These are phyloP conservation scores for Escarpia spicata DNA, from an alignment of 2,888 invertebrate genomes.

Conservation along the genomic window DNA sequence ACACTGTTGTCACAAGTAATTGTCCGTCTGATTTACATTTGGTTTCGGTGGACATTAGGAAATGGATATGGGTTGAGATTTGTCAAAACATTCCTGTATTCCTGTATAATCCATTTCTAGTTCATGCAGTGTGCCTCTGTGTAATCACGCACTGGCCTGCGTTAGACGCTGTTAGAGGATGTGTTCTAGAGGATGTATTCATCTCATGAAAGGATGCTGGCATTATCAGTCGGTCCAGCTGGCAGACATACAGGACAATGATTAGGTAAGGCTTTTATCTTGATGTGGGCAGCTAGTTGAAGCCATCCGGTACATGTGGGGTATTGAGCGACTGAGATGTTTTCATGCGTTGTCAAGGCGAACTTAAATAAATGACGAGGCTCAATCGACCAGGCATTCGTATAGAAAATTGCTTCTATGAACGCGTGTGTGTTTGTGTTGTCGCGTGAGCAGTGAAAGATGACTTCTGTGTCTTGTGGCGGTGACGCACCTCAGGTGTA, in stretches of 20 bases:
- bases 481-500: neutral
- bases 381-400: neutral
- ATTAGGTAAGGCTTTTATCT: slow-evolving; percentile 16
- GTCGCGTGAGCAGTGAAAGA: neutral
- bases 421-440: neutral
- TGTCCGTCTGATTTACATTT: slow-evolving; percentile 8
- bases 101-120: neutral
- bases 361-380: neutral
- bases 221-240: neutral
- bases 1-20: neutral
- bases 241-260: neutral
- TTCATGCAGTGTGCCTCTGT: neutral
- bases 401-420: neutral
- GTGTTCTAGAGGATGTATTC: neutral
- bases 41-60: neutral
- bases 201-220: neutral
- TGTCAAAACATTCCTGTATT: neutral
- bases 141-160: neutral
- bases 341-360: neutral
- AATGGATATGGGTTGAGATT: neutral
- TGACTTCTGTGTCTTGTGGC: neutral
- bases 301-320: neutral
- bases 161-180: neutral
- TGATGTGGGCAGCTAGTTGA: neutral
- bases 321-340: neutral